Conservation (phyloP, 1,140 invertebrate genomes). For the Ceratina australensis region DNA sequence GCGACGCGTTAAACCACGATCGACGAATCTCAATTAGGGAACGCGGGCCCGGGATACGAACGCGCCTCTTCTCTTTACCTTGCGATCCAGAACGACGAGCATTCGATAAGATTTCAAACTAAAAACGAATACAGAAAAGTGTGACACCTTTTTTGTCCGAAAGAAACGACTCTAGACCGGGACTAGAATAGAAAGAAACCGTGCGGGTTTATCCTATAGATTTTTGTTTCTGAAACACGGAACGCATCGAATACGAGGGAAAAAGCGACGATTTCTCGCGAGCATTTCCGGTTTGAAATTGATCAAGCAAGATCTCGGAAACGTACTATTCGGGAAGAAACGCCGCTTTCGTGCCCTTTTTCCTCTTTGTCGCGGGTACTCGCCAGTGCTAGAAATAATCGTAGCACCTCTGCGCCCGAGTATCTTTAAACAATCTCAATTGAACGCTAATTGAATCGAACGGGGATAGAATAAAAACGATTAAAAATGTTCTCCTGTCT, state of each 20-base stretch:
- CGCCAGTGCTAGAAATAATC: constrained; percentile 53
- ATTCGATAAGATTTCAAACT: neutral
- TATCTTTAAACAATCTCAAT: constrained; percentile 34
- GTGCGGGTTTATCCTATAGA: neutral
- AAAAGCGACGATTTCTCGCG: constrained; percentile 19
- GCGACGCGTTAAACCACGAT: constrained; percentile 11
- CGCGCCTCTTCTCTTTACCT: neutral
- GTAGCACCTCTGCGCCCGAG: constrained; percentile 58
- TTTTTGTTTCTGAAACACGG: neutral
- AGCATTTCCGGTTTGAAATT: neutral
- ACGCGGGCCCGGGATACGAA: neutral
- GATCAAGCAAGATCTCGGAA: no score
- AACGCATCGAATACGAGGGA: neutral
- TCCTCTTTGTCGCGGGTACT: constrained; percentile 45
- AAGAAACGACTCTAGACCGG: constrained; percentile 9
- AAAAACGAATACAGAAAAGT: neutral
- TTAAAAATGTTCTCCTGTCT: constrained; percentile 75
- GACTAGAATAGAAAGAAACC: neutral
- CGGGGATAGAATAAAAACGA: constrained; percentile 17
- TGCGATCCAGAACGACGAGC: neutral
- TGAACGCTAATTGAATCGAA: constrained; percentile 22
- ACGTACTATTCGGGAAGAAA: neutral
- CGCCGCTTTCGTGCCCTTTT: neutral
- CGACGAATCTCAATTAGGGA: constrained; percentile 2
- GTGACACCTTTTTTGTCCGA: neutral